Evolutionary conservation across 2,888 invertebrate species (phyloP).

Genomic region (Mimas tiliae): DNA sequence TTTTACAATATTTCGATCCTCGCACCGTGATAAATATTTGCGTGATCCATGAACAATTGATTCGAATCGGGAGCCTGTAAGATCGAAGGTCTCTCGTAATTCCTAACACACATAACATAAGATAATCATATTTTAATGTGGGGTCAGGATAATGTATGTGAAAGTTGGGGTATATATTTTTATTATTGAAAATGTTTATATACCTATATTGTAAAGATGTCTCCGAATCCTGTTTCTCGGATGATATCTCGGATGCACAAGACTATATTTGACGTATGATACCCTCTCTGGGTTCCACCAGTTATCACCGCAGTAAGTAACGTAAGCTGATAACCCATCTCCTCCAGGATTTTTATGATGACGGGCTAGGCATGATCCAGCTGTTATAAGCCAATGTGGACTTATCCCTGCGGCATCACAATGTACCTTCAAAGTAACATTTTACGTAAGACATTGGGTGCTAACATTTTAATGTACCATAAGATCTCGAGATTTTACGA

Average conservation of each 20-base stretch:
- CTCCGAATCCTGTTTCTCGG: conserved; percentile 51
- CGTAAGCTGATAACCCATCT: conserved; percentile 63
- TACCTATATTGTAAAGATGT: conserved; percentile 70
- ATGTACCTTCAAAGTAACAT: conserved; percentile 52
- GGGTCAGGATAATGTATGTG: too few relatives aligned
- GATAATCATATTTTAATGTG: too few relatives aligned
- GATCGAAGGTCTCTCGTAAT: too few relatives aligned
- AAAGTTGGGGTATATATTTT: too few relatives aligned
- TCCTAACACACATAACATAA: too few relatives aligned
- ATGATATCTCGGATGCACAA: conserved; percentile 66
- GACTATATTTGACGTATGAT: conserved; percentile 66
- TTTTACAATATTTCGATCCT: too few relatives aligned
- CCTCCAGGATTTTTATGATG: conserved; percentile 49
- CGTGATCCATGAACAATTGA: too few relatives aligned
- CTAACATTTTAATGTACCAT: conserved; percentile 8
- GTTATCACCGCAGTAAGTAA: conserved; percentile 63
- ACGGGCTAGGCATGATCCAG: conserved; percentile 69
- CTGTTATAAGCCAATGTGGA: conserved; percentile 68
- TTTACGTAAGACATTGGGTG: conserved; percentile 5
- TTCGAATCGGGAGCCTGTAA: too few relatives aligned
- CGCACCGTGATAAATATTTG: too few relatives aligned
- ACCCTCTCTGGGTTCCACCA: conserved; percentile 68
- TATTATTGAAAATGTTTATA: conserved; percentile 6
- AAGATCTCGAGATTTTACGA: conserved; percentile 1
- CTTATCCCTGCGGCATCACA: conserved; percentile 73